Base-by-base conservation (phyloP, 2,797 vertebrate species). In the Eremophila alpestris region DNA sequence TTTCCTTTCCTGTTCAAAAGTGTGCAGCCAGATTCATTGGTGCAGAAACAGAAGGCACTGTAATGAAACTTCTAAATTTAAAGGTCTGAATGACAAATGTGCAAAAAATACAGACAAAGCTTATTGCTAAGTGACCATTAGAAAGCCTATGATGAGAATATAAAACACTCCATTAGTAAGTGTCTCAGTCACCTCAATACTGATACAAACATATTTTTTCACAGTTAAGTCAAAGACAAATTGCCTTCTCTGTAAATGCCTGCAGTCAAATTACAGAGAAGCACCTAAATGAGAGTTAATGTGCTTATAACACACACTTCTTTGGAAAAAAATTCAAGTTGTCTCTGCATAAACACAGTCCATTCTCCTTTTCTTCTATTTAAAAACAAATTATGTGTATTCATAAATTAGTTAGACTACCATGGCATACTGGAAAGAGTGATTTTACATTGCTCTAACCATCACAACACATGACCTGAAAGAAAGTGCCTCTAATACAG, bases 21-120 rank as follows among this genome's bases (percentile, higher is more conserved):
- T 19, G 75, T 79, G 51, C 56, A 94, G 43, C 10, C 64, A 64
- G 13, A 23, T 32, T 80, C 59, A 91, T 38, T 83, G 45, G 59
- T 89, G 68, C 76, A 88, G 65, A 86, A 56, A 95, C 67, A 93
- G 91, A 89, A 23, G 65, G 54, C 36, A 59, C 29, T 84, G 52
- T 59, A 97, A 95, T 63, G 68, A 32, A 91, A 90, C 52, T 88
- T 93, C 54, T 80, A 91, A 93, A 96, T 93, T 58, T 94, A 96
- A 97, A 93, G 51, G 74, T 79, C 29, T 90, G 88, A 93, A 95
- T 90, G 70, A 97, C 58, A 95, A 88, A 95, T 48, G 43, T 86
- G 41, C n/a, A 95, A 78, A 94, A 95, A 90, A 73, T 49, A 84
- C 45, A 92, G 79, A 95, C 34, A 93, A 92, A 96, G 93, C 27